A percentile compares a stretch with the other conserved stretches of the same genome.
Evolutionary conservation across 2,888 invertebrate genomes (phyloP).

Genomic region (Holacanthella duospinosa): DNA sequence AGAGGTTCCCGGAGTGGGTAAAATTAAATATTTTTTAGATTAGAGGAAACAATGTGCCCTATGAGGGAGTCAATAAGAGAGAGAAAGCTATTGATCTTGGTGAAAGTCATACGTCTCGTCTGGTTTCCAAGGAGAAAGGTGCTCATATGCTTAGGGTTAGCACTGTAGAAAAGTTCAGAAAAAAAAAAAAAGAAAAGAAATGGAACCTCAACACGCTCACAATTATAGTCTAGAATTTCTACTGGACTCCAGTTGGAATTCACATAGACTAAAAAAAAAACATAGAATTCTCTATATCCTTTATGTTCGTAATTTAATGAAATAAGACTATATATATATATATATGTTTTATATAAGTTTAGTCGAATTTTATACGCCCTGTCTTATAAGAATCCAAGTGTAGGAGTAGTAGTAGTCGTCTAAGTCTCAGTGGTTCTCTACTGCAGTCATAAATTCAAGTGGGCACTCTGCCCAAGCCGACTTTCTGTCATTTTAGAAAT

Average conservation of each 20-base stretch:
- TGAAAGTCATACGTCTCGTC: not conserved
- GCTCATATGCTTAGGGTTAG: not conserved
- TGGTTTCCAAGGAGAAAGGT: not conserved
- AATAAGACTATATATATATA: too few relatives aligned
- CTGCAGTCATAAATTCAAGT: constrained; percentile 1
- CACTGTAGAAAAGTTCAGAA: not conserved
- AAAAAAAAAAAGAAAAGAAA: not conserved
- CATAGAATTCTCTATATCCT: not conserved
- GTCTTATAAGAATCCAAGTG: not conserved
- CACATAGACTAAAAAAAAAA: not conserved
- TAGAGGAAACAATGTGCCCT: too few relatives aligned
- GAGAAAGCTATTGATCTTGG: not conserved
- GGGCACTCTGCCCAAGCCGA: constrained; percentile 2
- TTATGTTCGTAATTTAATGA: not conserved
- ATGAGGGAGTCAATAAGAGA: too few relatives aligned
- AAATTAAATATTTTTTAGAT: too few relatives aligned
- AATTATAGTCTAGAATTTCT: too few relatives aligned
- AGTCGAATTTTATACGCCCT: not conserved
- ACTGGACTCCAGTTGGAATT: not conserved
- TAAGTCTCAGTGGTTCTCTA: not conserved
- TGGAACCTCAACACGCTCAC: not conserved
- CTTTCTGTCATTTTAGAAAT: not conserved
- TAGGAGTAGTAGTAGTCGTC: too few relatives aligned
- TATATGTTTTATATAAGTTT: not conserved
- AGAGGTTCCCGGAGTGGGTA: too few relatives aligned